These are phyloP conservation scores for Abramis brama DNA, from an alignment of 2,113 vertebrate genomes.

Conservation along the genomic window DNA sequence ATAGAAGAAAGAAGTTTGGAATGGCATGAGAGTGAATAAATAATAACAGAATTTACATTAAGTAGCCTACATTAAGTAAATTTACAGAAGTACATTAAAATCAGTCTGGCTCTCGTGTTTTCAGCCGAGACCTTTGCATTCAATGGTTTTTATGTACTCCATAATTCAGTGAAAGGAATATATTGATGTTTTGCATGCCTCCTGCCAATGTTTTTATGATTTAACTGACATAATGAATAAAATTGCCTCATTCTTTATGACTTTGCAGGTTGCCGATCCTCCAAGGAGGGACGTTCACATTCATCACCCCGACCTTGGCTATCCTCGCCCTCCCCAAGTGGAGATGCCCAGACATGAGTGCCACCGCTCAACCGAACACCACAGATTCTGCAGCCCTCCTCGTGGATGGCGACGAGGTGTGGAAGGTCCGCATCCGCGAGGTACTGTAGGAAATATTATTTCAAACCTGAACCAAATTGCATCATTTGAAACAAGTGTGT, in stretches of 20 bases:
- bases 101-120: too few relatives aligned
- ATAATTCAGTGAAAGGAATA: not conserved
- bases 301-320: constrained; percentile 78
- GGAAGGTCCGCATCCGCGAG: constrained; percentile 79
- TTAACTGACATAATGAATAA: not conserved
- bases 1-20: too few relatives aligned
- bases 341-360: constrained; percentile 66
- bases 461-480: not conserved
- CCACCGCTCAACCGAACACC: constrained; percentile 57
- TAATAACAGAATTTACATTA: too few relatives aligned
- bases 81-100: too few relatives aligned
- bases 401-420: constrained; percentile 68
- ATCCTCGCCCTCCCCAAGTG: constrained; percentile 80
- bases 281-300: constrained; percentile 81
- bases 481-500: not conserved
- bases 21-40: too few relatives aligned
- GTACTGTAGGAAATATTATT: constrained; percentile 56
- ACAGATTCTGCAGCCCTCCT: constrained; percentile 44
- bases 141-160: not conserved
- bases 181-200: not conserved
- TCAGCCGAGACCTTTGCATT: too few relatives aligned
- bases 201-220: constrained; percentile 22
- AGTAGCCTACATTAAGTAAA: too few relatives aligned
- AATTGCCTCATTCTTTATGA: not conserved
- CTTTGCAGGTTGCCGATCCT: constrained; percentile 77